A percentile compares a stretch with the other conserved stretches of the same genome.
phyloP scores from a whole-genome alignment of 2,113 vertebrate genomes.

The Neodontobutis hainanensis region DNA sequence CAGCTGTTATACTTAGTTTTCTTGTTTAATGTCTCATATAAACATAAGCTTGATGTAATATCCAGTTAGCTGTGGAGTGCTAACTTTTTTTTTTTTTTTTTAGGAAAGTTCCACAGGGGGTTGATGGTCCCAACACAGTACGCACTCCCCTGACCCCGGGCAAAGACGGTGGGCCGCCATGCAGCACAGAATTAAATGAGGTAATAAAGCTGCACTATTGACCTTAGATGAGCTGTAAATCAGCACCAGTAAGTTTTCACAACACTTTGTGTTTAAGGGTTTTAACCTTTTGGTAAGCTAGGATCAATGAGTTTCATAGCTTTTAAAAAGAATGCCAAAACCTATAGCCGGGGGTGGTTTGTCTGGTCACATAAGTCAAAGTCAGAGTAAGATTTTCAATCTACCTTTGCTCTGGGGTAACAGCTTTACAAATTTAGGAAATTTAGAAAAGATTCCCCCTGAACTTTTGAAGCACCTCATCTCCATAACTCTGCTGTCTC shows the following conservation, averaged over 20 bases:
- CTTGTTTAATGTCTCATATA: background rate
- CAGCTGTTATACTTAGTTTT: background rate
- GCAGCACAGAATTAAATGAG: constrained; percentile 86
- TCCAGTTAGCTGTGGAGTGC: background rate
- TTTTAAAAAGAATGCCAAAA: constrained; percentile 21
- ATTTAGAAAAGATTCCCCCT: constrained; percentile 38
- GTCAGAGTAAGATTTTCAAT: constrained; percentile 17
- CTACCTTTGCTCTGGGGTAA: constrained; percentile 3
- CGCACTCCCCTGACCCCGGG: constrained; percentile 82
- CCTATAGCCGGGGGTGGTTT: constrained; percentile 3
- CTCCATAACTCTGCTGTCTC: constrained; percentile 9
- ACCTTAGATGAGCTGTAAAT: background rate
- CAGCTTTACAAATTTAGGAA: constrained; percentile 32
- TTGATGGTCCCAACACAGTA: constrained; percentile 74
- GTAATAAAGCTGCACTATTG: constrained; percentile 67
- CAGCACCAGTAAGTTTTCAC: background rate
- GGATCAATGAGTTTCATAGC: constrained; percentile 10
- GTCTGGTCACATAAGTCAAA: constrained; percentile 39
- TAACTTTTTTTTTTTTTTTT: background rate
- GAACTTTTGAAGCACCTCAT: constrained; percentile 25
- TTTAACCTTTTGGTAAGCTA: constrained; percentile 2
- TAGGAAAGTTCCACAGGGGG: constrained; percentile 83
- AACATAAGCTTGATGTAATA: background rate
- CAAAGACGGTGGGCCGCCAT: constrained; percentile 72
- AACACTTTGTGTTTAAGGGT: too few species aligned